phyloP scores from a whole-genome alignment of 2,113 vertebrate genomes.

The Leucopternis melanops region DNA sequence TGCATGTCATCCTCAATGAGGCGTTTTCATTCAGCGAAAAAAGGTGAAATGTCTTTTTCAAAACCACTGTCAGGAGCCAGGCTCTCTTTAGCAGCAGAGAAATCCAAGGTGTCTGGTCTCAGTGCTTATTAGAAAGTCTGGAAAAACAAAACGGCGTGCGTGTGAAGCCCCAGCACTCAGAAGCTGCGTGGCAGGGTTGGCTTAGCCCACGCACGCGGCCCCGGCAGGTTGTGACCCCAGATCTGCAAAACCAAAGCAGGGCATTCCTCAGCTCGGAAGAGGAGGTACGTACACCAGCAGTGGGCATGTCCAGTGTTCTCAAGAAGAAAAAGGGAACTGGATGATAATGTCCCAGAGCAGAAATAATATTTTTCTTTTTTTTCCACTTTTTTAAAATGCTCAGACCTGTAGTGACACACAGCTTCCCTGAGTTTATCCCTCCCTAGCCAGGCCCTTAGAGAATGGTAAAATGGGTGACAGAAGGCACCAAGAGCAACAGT shows the following conservation, averaged over 20 bases:
- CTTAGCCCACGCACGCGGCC: fast-evolving
- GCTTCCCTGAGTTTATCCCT: not conserved
- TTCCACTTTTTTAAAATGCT: not conserved
- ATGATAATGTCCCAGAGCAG: not conserved
- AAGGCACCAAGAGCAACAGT: not conserved
- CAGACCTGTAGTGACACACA: not conserved
- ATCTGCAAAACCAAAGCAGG: not conserved
- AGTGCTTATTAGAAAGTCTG: not conserved
- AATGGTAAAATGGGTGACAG: not conserved
- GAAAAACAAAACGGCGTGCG: not conserved
- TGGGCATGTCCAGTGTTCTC: not conserved
- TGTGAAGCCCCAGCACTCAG: not conserved
- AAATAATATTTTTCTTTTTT: not conserved
- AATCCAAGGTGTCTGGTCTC: not conserved
- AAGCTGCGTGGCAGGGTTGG: not conserved
- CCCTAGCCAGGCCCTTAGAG: not conserved
- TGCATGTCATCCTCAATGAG: not conserved
- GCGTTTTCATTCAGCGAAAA: not conserved
- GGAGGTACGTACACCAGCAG: not conserved
- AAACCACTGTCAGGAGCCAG: not conserved
- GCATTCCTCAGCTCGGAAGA: not conserved
- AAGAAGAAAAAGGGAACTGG: not conserved
- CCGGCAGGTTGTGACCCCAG: not conserved
- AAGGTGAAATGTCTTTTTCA: not conserved
- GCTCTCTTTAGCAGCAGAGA: not conserved